A percentile compares a stretch with the other conserved stretches of the same genome.
Conservation (phyloP, 2,797 vertebrate genomes). For the Nyctalus aviator region DNA sequence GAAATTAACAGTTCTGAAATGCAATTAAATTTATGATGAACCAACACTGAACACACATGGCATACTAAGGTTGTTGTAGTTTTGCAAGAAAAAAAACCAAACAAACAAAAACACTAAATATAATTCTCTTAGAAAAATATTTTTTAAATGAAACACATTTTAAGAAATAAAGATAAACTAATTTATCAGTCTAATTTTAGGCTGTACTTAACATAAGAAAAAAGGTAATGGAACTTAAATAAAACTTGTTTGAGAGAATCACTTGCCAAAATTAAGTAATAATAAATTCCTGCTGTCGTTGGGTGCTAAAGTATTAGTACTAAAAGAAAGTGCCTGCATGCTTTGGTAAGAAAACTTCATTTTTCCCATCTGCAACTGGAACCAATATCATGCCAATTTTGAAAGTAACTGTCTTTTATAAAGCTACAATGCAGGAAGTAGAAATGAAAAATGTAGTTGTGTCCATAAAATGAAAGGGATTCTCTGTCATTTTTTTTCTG, state of each 20-base stretch:
- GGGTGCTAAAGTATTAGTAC: conserved; percentile 14
- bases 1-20: conserved; percentile 76
- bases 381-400: conserved; percentile 76
- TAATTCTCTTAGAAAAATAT: conserved; percentile 69
- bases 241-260: conserved; percentile 40
- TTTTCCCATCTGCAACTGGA: conserved; percentile 76
- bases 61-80: conserved; percentile 70
- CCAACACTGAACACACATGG: conserved; percentile 72
- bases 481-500: conserved; percentile 44
- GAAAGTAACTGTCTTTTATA: conserved; percentile 79
- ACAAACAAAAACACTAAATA: conserved; percentile 59
- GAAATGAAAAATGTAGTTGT: conserved; percentile 72
- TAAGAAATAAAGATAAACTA: conserved; percentile 75
- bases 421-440: conserved; percentile 77
- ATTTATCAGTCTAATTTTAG: conserved; percentile 68
- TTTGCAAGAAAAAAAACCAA: conserved; percentile 71
- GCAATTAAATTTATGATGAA: conserved; percentile 76
- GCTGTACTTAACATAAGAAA: conserved; percentile 66
- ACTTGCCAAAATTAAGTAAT: conserved; percentile 75
- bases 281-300: conserved; percentile 76
- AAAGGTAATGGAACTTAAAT: conserved; percentile 49
- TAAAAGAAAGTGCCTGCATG: conserved; percentile 71
- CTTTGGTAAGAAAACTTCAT: conserved; percentile 78
- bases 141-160: conserved; percentile 78
- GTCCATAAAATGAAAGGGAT: conserved; percentile 31